Evolutionary conservation across 2,797 vertebrate species (phyloP), one percentile per base, ranked within the genome.

Genomic region (Tiaroga cobitis): DNA sequence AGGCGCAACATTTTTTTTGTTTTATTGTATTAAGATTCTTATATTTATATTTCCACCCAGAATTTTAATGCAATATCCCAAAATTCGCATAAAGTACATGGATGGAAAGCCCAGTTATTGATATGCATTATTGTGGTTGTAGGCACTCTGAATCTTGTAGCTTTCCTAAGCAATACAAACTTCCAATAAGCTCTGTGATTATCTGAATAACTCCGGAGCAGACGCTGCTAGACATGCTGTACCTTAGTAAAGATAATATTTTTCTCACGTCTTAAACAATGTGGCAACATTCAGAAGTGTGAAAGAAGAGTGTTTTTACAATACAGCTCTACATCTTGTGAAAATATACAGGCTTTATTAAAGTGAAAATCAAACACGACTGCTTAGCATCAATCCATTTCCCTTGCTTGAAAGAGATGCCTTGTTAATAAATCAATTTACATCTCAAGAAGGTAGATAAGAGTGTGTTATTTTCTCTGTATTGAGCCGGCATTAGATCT

Each of bases 341-440:
- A 88, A 86, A 86, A 85, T 70, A 79, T 83, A 81, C 61, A 77
- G 29, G 69, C 75, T 88, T 80, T 83, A 86, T 83, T 84, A 69
- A 84, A 88, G 85, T 82, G 80, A 70, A 88, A 90, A 84, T 86
- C 76, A 84, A 83, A 84, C 83, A 37, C 76, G 41, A 85, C 82
- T 86, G 80, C 84, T 84, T 81, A 32, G 83, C 85, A 65, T 84
- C 83, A 59, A 49, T 87, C 70, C 85, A 86, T 88, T 86, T 82
- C 67, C 72, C 34, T 59, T 78, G 43, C 75, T 79, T 82, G 80
- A 51, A 72, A 81, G 79, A 87, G 85, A 78, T 80, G 78, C 83
- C 81, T 87, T 88, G 88, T 87, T 90, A 90, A 86, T 90, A 89
- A 90, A 90, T 88, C 88, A 78, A 89, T 91, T 91, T 90, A 89